Conservation (phyloP, 2,888 invertebrate species). For the Aphodius granarius region DNA sequence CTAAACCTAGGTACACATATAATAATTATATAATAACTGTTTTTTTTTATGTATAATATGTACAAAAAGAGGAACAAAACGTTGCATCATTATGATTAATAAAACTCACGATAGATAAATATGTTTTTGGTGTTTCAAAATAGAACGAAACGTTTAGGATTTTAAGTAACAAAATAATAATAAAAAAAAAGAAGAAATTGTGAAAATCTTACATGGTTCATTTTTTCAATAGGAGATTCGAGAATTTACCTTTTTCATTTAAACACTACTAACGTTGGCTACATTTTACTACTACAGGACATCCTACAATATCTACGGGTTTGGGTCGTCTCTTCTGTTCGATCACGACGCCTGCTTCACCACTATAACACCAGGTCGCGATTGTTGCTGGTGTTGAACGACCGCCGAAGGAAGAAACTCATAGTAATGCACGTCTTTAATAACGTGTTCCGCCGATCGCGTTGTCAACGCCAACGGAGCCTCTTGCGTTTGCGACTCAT, state of each 20-base stretch:
- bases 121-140: constrained; percentile 55
- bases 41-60: constrained; percentile 39
- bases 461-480: constrained; percentile 63
- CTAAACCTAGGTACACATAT: constrained; percentile 27
- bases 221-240: constrained; percentile 24
- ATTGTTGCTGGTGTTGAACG: constrained; percentile 61
- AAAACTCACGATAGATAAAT: constrained; percentile 52
- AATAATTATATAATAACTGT: constrained; percentile 35
- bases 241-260: constrained; percentile 6
- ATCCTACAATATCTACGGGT: constrained; percentile 23
- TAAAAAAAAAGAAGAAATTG: constrained; percentile 45
- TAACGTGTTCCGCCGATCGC: constrained; percentile 47
- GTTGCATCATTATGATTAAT: constrained; percentile 49
- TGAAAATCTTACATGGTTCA: constrained; percentile 33
- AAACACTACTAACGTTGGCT: constrained; percentile 23
- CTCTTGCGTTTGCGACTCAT: constrained; percentile 55
- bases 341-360: constrained; percentile 82
- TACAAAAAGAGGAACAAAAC: constrained; percentile 55
- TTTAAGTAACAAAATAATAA: constrained; percentile 52
- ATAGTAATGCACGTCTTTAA: constrained; percentile 63
- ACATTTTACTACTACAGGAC: constrained; percentile 32
- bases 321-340: constrained; percentile 53
- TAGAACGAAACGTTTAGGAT: constrained; percentile 46
- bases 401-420: constrained; percentile 59
- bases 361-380: constrained; percentile 88